Evolutionary conservation across 2,113 vertebrate species (phyloP), one percentile per base, ranked within the genome.

Genomic region (Puma concolor): DNA sequence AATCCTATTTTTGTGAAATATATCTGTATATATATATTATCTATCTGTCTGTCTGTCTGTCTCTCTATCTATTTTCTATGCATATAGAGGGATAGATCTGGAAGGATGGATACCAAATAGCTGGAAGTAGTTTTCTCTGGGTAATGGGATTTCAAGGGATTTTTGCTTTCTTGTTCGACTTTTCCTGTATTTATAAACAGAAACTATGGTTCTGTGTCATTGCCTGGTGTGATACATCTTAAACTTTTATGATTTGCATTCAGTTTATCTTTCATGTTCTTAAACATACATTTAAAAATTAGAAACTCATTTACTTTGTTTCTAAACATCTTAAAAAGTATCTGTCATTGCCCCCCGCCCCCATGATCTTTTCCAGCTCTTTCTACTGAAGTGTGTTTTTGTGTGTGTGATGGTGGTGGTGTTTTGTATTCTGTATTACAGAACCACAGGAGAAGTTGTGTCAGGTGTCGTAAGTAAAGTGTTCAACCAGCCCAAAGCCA

Each of bases 381-480:
- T 91, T 85, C 63, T 87, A 84, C 16, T 90, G 57, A 98, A 86
- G 23, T 67, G 8, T 83, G 50, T 27, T 79, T 93, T 74, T 95
- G 14, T 87, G 50, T 57, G 19, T 90, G 15, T 95, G 21, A 60
- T 60, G 84, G 17, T 69, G 14, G 9, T 82, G 13, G 6, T 88
- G 72, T 14, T 97, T 95, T 92, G 41, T 83, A 71, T 94, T 97
- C 36, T n/a, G 57, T 91, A 33, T 99, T 99, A 87, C 98, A 99
- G 99, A 98, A 99, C 99, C 48, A 99, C 99, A 1, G 99, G 99
- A 60, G 99, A 99, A 98, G 99, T 99, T 95, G 99, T 99, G 0
- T 99, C 99, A 6, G 99, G 99, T 64, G 99, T 99, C 92, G 99
- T 99, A 98, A 99, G 99, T 98, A 99, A 99, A 99, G 99, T 99